Percentiles rank a stretch among this genome's conserved stretches.
These are phyloP conservation scores for Chiroxiphia lanceolata DNA, from an alignment of 2,797 vertebrate genomes.

Conservation along the genomic window DNA sequence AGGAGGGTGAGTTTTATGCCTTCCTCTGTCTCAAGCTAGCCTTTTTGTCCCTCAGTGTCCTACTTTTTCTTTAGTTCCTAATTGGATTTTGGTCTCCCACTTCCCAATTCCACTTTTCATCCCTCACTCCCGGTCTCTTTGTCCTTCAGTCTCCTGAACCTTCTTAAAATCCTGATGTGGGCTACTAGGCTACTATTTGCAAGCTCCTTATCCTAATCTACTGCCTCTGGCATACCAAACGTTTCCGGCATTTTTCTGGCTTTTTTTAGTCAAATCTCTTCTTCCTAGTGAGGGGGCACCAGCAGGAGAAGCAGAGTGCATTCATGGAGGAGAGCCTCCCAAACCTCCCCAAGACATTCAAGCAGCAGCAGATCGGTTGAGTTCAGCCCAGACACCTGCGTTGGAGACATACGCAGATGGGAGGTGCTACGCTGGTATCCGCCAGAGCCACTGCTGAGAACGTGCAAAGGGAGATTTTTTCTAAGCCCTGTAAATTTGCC, in stretches of 20 bases:
- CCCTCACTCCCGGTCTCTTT: rapidly evolving
- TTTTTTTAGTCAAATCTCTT: background rate
- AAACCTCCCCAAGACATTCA: background rate
- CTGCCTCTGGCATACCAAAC: background rate
- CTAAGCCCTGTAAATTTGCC: background rate
- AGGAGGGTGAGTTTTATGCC: background rate
- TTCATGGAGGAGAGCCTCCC: rapidly evolving
- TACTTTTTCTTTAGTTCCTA: background rate
- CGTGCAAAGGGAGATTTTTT: background rate
- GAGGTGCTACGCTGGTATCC: background rate
- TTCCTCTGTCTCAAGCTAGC: background rate
- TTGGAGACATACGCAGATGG: background rate
- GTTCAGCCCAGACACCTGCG: background rate
- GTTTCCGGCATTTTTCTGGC: background rate
- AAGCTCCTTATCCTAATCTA: background rate
- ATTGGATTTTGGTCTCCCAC: background rate
- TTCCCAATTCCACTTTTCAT: background rate
- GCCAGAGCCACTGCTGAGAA: background rate
- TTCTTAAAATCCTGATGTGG: background rate
- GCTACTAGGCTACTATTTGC: background rate
- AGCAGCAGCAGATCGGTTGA: rapidly evolving
- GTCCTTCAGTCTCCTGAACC: background rate
- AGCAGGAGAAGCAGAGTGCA: background rate
- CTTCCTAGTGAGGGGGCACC: background rate
- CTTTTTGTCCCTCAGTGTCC: background rate